phyloP scores from a whole-genome alignment of 2,888 invertebrate species.

The Orchestes rusci region DNA sequence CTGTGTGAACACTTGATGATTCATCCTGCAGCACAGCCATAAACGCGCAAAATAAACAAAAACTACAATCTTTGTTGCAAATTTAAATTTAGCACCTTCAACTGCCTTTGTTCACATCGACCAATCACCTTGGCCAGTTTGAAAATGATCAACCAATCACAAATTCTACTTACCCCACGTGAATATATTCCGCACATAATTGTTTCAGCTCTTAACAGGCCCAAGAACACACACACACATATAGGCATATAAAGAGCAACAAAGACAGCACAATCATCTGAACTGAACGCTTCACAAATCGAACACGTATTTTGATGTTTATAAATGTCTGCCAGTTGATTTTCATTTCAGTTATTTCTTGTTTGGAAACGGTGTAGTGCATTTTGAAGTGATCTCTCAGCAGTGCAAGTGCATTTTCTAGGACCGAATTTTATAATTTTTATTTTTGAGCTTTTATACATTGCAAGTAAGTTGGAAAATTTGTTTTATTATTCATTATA shows the following conservation, averaged over 20 bases:
- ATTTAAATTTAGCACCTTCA: conserved; percentile 13
- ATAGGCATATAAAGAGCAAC: background rate
- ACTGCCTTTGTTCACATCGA: conserved; percentile 6
- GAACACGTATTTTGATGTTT: conserved; percentile 9
- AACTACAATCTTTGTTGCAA: conserved; percentile 12
- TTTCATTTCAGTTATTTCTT: too few species aligned
- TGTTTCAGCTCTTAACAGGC: background rate
- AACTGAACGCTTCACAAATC: background rate
- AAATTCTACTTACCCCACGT: conserved; percentile 4
- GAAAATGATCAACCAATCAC: conserved; percentile 6
- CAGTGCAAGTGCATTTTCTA: too few species aligned
- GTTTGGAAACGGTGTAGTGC: too few species aligned
- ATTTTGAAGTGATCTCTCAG: too few species aligned
- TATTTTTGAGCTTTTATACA: too few species aligned
- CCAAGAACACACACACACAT: too few species aligned
- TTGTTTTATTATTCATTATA: too few species aligned
- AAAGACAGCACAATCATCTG: background rate
- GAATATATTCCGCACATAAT: background rate
- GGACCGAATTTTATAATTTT: too few species aligned
- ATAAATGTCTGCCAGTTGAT: conserved; percentile 16
- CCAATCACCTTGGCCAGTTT: conserved; percentile 8
- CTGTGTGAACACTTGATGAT: too few species aligned
- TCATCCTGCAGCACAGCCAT: too few species aligned
- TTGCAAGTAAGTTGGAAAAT: too few species aligned
- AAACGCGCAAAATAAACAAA: too few species aligned